phyloP scores from a whole-genome alignment of 2,888 invertebrate species.

The Phlogophora meticulosa region DNA sequence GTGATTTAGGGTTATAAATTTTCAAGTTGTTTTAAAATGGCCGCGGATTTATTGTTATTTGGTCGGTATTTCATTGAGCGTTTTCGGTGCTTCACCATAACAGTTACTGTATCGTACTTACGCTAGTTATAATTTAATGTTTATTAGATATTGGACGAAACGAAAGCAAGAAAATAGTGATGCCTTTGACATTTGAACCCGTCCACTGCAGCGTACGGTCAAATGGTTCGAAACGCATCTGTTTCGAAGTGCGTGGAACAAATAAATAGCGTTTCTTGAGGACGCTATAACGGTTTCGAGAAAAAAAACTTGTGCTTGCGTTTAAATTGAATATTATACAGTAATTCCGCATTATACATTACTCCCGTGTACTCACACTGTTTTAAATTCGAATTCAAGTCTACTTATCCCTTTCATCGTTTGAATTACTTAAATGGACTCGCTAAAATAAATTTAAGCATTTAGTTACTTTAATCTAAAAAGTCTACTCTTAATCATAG shows the following conservation, averaged over 20 bases:
- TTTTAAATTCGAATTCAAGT: slow-evolving; percentile 1
- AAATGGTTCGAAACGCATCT: slow-evolving; percentile 41
- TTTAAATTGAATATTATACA: slow-evolving; percentile 6
- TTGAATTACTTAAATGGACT: not conserved
- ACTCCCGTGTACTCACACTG: not conserved
- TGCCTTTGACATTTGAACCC: slow-evolving; percentile 57
- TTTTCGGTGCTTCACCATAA: not conserved
- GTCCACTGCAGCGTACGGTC: slow-evolving; percentile 21
- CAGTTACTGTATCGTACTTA: not conserved
- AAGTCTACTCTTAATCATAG: not conserved
- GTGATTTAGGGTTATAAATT: slow-evolving; percentile 45
- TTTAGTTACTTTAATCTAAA: not conserved
- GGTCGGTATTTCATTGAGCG: not conserved
- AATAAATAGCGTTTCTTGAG: slow-evolving; percentile 42
- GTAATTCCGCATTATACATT: not conserved
- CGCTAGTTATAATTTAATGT: not conserved
- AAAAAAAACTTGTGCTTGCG: slow-evolving; percentile 1
- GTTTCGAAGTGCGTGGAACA: slow-evolving; percentile 25
- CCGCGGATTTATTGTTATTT: slow-evolving; percentile 38
- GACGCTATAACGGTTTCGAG: not conserved
- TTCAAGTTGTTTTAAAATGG: slow-evolving; percentile 48
- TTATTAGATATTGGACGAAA: slow-evolving; percentile 7
- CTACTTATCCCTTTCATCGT: not conserved
- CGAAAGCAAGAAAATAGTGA: slow-evolving; percentile 7
- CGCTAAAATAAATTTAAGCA: not conserved